Percentiles rank a stretch among this genome's conserved stretches.
Evolutionary conservation across 2,888 invertebrate species (phyloP).

Genomic region (Cephus spinipes): DNA sequence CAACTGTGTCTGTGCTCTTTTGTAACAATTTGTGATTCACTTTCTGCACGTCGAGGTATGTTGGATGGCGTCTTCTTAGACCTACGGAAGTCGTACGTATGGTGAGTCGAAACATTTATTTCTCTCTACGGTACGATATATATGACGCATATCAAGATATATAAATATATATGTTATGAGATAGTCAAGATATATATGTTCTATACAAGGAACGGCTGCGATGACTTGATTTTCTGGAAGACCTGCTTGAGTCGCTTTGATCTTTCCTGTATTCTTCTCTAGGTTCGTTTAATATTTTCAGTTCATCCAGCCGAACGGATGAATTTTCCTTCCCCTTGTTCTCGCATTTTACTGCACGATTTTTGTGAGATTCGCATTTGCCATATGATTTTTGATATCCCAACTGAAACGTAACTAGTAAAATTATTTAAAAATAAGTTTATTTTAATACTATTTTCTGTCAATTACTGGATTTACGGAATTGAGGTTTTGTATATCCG

Average conservation of each 20-base stretch:
- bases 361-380: background rate
- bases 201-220: background rate
- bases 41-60: background rate
- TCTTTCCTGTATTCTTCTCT: background rate
- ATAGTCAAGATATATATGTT: background rate
- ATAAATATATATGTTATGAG: background rate
- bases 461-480: background rate
- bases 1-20: background rate
- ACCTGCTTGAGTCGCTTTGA: background rate
- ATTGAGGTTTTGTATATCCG: background rate
- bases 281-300: slow-evolving; percentile 1
- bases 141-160: background rate
- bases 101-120: background rate
- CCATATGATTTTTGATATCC: background rate
- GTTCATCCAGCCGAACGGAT: background rate
- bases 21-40: background rate
- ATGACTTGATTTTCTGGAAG: background rate
- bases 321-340: background rate
- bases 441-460: background rate
- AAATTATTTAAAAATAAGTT: background rate
- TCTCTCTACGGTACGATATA: background rate
- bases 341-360: background rate
- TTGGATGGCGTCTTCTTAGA: background rate
- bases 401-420: background rate
- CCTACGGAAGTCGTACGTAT: background rate